Percentiles rank a stretch among this genome's conserved stretches.
phyloP scores from a whole-genome alignment of 2,113 vertebrate genomes.

The Gallinago undulata region DNA sequence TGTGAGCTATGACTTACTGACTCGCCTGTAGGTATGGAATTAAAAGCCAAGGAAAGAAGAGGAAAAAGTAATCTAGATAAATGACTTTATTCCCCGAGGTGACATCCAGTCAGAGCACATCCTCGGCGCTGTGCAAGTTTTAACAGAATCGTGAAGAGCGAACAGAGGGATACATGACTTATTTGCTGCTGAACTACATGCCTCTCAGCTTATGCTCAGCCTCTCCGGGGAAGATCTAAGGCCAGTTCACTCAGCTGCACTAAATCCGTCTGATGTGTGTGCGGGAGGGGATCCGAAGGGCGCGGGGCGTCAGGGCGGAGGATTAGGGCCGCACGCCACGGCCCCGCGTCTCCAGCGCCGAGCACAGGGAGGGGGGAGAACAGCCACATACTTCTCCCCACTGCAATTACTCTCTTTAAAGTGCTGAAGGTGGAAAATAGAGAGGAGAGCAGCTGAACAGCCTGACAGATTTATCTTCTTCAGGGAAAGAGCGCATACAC shows the following conservation, averaged over 20 bases:
- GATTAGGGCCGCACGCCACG: conserved; percentile 46
- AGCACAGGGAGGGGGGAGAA: conserved; percentile 44
- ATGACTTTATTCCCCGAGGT: conserved; percentile 80
- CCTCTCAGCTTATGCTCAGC: conserved; percentile 60
- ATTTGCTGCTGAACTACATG: conserved; percentile 53
- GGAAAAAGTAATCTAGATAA: conserved; percentile 85
- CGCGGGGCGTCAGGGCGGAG: conserved; percentile 31
- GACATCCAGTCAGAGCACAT: conserved; percentile 81
- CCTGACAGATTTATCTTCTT: conserved; percentile 73
- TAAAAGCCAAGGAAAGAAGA: conserved; percentile 78
- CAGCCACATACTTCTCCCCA: conserved; percentile 64
- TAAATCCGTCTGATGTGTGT: conserved; percentile 61
- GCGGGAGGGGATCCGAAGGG: not conserved
- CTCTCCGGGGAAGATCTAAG: conserved; percentile 69
- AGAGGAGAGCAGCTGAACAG: conserved; percentile 56
- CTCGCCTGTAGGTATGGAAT: conserved; percentile 85
- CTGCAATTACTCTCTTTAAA: conserved; percentile 69
- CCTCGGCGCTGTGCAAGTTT: conserved; percentile 81
- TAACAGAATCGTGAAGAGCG: conserved; percentile 78
- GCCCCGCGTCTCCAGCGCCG: too few relatives aligned
- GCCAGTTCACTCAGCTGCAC: conserved; percentile 71
- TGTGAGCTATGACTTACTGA: conserved; percentile 84
- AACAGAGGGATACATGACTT: conserved; percentile 65
- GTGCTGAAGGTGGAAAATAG: conserved; percentile 65
- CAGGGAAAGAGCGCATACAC: conserved; percentile 46